Conservation (phyloP, 2,888 invertebrate species). For the Pandemis corylana region DNA sequence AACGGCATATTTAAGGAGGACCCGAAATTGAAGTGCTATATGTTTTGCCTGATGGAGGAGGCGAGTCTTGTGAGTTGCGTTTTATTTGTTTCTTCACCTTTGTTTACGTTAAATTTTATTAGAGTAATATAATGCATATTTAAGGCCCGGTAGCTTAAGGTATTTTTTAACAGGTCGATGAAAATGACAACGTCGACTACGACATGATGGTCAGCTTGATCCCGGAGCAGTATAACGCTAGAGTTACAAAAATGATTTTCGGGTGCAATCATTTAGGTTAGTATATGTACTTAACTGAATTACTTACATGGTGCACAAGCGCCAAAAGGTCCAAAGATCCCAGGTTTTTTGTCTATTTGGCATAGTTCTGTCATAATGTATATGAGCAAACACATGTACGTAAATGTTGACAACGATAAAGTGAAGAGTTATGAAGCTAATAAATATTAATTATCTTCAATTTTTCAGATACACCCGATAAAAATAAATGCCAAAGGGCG, state of each 20-base stretch:
- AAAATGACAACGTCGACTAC: conserved; percentile 73
- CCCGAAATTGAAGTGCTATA: conserved; percentile 82
- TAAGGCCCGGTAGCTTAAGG: background rate
- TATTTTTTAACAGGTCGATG: conserved; percentile 67
- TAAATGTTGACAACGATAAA: too few relatives aligned
- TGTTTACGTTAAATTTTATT: conserved; percentile 62
- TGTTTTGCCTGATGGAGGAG: conserved; percentile 82
- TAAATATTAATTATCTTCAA: background rate
- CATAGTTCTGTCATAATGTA: too few relatives aligned
- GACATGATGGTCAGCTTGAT: conserved; percentile 79
- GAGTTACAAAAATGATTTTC: conserved; percentile 72
- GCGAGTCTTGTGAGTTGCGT: conserved; percentile 78
- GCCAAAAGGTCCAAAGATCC: too few relatives aligned
- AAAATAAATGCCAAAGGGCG: conserved; percentile 74
- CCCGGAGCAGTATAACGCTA: conserved; percentile 72
- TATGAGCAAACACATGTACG: too few relatives aligned
- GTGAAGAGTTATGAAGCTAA: background rate
- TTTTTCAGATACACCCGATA: conserved; percentile 70
- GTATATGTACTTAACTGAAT: conserved; percentile 1
- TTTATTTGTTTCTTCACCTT: conserved; percentile 66
- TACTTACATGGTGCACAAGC: too few relatives aligned
- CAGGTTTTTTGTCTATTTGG: too few relatives aligned
- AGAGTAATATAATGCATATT: conserved; percentile 65
- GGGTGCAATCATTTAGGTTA: conserved; percentile 74
- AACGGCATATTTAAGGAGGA: conserved; percentile 84